Conservation (phyloP, 2,888 invertebrate genomes). For the Drosophila siamana region DNA sequence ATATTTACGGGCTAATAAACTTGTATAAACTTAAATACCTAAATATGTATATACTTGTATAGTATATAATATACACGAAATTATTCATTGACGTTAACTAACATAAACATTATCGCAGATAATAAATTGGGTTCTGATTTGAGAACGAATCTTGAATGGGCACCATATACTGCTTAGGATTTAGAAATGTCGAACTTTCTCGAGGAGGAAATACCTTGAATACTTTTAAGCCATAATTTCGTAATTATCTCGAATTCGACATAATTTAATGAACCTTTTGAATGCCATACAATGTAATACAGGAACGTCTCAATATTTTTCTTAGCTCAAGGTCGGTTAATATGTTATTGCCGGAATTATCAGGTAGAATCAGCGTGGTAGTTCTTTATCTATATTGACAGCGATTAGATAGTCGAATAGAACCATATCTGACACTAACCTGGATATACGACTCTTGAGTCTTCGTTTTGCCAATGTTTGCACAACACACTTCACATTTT, state of each 20-base stretch:
- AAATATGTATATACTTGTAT: not conserved
- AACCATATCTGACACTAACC: conserved; percentile 33
- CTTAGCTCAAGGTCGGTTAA: conserved; percentile 27
- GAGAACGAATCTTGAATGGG: not conserved
- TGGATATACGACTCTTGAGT: conserved; percentile 12
- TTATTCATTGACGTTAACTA: conserved; percentile 7
- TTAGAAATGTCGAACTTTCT: conserved; percentile 2
- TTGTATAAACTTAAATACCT: not conserved
- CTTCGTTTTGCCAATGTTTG: not conserved
- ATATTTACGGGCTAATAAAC: conserved; percentile 20
- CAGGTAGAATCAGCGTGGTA: conserved; percentile 21
- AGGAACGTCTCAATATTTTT: not conserved
- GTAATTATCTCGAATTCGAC: not conserved
- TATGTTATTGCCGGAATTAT: conserved; percentile 23
- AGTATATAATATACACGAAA: not conserved
- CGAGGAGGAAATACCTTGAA: conserved; percentile 5
- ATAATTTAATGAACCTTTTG: not conserved
- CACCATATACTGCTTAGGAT: not conserved
- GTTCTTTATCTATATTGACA: conserved; percentile 23
- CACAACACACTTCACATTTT: not conserved
- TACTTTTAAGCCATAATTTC: not conserved
- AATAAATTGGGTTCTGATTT: conserved; percentile 33
- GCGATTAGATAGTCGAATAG: conserved; percentile 39
- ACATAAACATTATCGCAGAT: conserved; percentile 16
- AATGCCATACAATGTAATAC: not conserved